Evolutionary conservation across 1,140 invertebrate genomes (phyloP), one percentile per base, ranked within the genome.

Genomic region (Arion vulgaris): DNA sequence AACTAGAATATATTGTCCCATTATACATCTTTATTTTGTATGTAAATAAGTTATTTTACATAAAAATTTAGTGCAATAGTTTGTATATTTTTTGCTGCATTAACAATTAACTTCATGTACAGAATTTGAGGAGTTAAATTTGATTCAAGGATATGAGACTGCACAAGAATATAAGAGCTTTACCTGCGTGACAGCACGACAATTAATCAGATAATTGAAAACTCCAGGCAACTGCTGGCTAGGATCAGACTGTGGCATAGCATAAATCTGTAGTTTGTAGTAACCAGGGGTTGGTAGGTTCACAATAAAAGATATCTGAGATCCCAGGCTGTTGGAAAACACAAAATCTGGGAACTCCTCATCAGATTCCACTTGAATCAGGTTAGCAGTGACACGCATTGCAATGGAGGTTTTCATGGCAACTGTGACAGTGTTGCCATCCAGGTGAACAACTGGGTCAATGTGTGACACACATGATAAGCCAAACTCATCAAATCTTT

Each of bases 131-230:
- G 19, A 49, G 9, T 11, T 49, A 49, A 49, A 49, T 49, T 9
- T 49, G 19, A 49, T 49, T 11, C 19, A 49, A 11, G 19, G 9
- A 49, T 49, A 49, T 49, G 45, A 19, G 9, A 11, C 19, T 49
- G 19, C 9, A 49, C 9, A 9, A 49, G 45, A 49, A 19, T 49
- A 49, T 49, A 11, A 49, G 45, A 49, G 45, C 9, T 26, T 23
- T 68, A 81, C 79, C 79, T 81, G 79, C n/a, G 83, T 85, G 17
- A 88, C 62, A 41, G 82, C 85, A 51, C 86, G 82, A 57, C 90
- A 91, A 83, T 92, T 90, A 83, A 92, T 90, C 79, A 92, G 86
- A 84, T 92, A 92, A 86, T 92, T 92, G 87, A 89, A 92, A 0
- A 92, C 91, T 28, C 91, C 92, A 26, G 92, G 92, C 41, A 92